These are phyloP conservation scores for Loriculus beryllinus DNA, from an alignment of 2,797 vertebrate genomes.

Conservation along the genomic window DNA sequence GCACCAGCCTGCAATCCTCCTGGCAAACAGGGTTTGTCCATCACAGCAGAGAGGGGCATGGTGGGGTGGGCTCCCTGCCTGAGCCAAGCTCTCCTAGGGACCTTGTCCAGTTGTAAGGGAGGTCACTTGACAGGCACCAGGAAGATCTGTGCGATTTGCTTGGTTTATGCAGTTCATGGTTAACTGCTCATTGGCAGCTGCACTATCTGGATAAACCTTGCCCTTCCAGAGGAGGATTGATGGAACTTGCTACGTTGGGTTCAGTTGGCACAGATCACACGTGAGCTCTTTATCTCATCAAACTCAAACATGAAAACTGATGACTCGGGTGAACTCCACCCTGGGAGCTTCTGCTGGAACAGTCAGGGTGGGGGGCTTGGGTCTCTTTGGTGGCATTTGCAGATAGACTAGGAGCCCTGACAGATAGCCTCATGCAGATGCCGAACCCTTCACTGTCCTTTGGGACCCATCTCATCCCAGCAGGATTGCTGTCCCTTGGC, in stretches of 20 bases:
- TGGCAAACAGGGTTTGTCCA: not conserved
- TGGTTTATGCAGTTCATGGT: not conserved
- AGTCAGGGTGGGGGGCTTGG: fast-evolving
- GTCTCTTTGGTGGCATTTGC: not conserved
- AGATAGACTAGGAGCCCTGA: not conserved
- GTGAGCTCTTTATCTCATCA: not conserved
- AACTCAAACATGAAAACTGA: not conserved
- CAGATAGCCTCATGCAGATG: not conserved
- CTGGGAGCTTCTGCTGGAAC: not conserved
- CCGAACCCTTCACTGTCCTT: not conserved
- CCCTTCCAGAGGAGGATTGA: not conserved
- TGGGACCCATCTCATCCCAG: not conserved
- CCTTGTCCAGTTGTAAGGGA: not conserved
- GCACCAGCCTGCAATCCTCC: too few species aligned
- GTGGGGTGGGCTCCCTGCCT: not conserved
- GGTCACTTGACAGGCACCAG: not conserved
- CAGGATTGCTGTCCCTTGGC: not conserved
- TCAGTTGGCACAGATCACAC: not conserved
- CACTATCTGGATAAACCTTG: not conserved
- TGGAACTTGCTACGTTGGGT: not conserved
- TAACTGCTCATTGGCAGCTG: not conserved
- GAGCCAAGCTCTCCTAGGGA: not conserved
- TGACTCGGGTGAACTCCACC: not conserved
- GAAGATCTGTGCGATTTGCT: not conserved
- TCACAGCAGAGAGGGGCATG: not conserved